Percentiles rank a stretch among this genome's conserved stretches.
Conservation (phyloP, 1,140 invertebrate species). For the Drosophila kanapiae region DNA sequence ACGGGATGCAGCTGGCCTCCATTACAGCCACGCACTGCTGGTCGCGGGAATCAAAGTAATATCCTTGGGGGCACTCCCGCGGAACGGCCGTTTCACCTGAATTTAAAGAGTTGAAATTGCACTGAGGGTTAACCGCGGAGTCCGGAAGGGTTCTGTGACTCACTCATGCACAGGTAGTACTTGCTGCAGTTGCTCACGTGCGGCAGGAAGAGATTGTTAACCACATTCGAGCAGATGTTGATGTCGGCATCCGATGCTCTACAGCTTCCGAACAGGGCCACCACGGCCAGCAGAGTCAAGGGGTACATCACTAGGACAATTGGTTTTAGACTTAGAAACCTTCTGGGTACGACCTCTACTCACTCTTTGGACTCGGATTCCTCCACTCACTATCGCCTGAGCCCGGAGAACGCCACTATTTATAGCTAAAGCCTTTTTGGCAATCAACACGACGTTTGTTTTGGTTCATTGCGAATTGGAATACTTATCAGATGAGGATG, state of each 20-base stretch:
- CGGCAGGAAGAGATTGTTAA: slow-evolving; percentile 65
- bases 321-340: too few species aligned
- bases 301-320: slow-evolving; percentile 49
- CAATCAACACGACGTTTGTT: slow-evolving; percentile 42
- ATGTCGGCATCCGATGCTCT: slow-evolving; percentile 11
- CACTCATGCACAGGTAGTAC: slow-evolving; percentile 73
- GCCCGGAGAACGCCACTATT: slow-evolving; percentile 16
- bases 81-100: slow-evolving; percentile 41
- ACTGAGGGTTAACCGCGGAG: background rate
- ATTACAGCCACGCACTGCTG: slow-evolving; percentile 59
- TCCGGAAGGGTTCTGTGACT: background rate
- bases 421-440: slow-evolving; percentile 51
- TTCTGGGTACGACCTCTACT: background rate
- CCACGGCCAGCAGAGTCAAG: slow-evolving; percentile 31
- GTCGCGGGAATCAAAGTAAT: slow-evolving; percentile 60
- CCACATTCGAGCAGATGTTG: slow-evolving; percentile 69
- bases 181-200: slow-evolving; percentile 58
- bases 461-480: slow-evolving; percentile 16
- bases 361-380: slow-evolving; percentile 13
- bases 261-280: slow-evolving; percentile 7
- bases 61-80: slow-evolving; percentile 28
- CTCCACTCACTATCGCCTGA: slow-evolving; percentile 30
- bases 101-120: background rate
- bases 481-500: slow-evolving; percentile 53
- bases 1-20: slow-evolving; percentile 58